These are phyloP conservation scores for Clavelina lepadiformis DNA, from an alignment of 23 tunicate genomes.

Conservation along the genomic window DNA sequence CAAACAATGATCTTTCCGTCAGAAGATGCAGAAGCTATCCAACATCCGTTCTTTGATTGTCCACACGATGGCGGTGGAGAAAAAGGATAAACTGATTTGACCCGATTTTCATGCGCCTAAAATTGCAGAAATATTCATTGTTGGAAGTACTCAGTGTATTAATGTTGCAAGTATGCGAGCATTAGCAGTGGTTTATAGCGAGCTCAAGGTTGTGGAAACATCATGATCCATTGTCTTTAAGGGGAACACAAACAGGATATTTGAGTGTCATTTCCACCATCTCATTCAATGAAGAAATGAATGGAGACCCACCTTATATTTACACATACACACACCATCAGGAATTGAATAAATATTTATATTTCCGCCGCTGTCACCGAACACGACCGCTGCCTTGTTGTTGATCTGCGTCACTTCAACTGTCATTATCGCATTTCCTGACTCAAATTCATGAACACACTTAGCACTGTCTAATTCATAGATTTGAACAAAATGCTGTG, in stretches of 20 bases:
- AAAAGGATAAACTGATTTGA: slow-evolving; percentile 23
- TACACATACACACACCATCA: slow-evolving; percentile 4
- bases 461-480: slow-evolving; percentile 54
- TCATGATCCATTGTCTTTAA: too few relatives aligned
- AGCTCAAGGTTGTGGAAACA: too few relatives aligned
- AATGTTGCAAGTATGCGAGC: too few relatives aligned
- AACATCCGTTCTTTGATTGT: slow-evolving; percentile 11
- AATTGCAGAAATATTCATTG: not conserved
- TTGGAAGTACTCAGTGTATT: too few relatives aligned
- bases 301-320: slow-evolving; percentile 8
- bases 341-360: slow-evolving; percentile 16
- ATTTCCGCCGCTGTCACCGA: slow-evolving; percentile 43
- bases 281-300: not conserved
- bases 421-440: slow-evolving; percentile 2
- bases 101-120: slow-evolving; percentile 59
- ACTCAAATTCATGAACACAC: slow-evolving; percentile 34
- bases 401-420: slow-evolving; percentile 24
- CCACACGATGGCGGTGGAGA: not conserved
- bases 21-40: slow-evolving; percentile 51
- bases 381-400: not conserved
- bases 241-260: too few relatives aligned
- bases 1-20: slow-evolving; percentile 46
- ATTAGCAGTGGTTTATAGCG: too few relatives aligned
- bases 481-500: slow-evolving; percentile 31
- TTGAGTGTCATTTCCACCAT: too few relatives aligned